A percentile compares a stretch with the other conserved stretches of the same genome.
phyloP scores from a whole-genome alignment of 2,113 vertebrate genomes.

The Sprattus sprattus region DNA sequence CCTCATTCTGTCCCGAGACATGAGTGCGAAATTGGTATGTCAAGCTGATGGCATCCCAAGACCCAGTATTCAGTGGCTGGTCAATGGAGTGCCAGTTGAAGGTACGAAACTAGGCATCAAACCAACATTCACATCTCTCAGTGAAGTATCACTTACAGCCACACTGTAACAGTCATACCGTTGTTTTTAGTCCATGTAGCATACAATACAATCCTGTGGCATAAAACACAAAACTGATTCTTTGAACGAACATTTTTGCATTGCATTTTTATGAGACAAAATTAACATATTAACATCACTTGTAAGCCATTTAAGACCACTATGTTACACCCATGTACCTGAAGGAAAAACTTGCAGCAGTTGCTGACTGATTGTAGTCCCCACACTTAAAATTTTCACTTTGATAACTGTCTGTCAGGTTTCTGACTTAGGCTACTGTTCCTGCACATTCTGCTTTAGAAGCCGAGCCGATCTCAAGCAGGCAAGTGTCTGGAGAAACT shows the following conservation, averaged over 20 bases:
- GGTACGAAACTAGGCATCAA: conserved; percentile 61
- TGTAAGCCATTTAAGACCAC: background rate
- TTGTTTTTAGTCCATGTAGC: too few relatives aligned
- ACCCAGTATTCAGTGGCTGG: conserved; percentile 87
- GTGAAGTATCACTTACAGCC: background rate
- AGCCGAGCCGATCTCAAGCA: conserved; percentile 79
- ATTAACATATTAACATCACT: too few relatives aligned
- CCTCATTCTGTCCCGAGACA: conserved; percentile 88
- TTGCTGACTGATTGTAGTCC: background rate
- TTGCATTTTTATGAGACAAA: too few relatives aligned
- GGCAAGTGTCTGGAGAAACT: conserved; percentile 85
- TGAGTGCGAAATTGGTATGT: conserved; percentile 85
- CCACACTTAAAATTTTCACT: background rate
- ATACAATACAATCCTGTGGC: too few relatives aligned
- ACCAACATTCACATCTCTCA: background rate
- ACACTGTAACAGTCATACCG: too few relatives aligned
- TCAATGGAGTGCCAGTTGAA: conserved; percentile 89
- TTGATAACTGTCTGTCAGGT: background rate
- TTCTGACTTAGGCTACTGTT: background rate
- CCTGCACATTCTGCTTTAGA: conserved; percentile 55
- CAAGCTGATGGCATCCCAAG: conserved; percentile 88
- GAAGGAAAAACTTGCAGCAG: background rate
- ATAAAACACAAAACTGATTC: too few relatives aligned
- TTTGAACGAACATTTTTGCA: too few relatives aligned
- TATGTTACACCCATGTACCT: background rate